Percentiles rank a stretch among this genome's conserved stretches.
Conservation (phyloP, 2,797 vertebrate species). For the Epinephelus coioides region DNA sequence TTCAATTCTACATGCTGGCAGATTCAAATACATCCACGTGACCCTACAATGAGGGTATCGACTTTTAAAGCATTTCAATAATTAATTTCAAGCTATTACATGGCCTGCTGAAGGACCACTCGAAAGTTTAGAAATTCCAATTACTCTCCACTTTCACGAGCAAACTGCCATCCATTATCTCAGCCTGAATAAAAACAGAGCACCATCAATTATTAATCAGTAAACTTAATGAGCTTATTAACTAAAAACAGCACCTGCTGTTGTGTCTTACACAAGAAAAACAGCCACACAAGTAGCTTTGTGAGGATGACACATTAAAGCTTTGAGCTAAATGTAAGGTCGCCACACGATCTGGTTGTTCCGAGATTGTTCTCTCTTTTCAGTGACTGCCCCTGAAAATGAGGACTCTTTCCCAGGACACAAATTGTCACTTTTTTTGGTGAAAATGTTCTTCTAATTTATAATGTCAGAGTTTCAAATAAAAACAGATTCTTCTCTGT, state of each 20-base stretch:
- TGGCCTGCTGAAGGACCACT: background rate
- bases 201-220: conserved; percentile 40
- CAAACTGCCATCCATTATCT: conserved; percentile 11
- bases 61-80: background rate
- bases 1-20: background rate
- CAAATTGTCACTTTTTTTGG: too few species aligned
- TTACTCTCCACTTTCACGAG: background rate
- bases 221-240: conserved; percentile 22
- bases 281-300: background rate
- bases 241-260: conserved; percentile 4
- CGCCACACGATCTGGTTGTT: too few species aligned
- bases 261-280: conserved; percentile 1
- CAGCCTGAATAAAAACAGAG: conserved; percentile 1
- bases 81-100: background rate
- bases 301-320: background rate
- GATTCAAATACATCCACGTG: background rate
- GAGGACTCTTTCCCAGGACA: too few species aligned
- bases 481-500: too few species aligned
- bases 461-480: too few species aligned
- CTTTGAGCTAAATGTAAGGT: too few species aligned
- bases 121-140: background rate
- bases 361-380: too few species aligned
- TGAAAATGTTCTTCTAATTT: too few species aligned
- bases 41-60: background rate
- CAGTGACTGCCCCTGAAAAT: too few species aligned